Conservation (phyloP, 2,113 vertebrate genomes). For the Poicephalus meyeri region DNA sequence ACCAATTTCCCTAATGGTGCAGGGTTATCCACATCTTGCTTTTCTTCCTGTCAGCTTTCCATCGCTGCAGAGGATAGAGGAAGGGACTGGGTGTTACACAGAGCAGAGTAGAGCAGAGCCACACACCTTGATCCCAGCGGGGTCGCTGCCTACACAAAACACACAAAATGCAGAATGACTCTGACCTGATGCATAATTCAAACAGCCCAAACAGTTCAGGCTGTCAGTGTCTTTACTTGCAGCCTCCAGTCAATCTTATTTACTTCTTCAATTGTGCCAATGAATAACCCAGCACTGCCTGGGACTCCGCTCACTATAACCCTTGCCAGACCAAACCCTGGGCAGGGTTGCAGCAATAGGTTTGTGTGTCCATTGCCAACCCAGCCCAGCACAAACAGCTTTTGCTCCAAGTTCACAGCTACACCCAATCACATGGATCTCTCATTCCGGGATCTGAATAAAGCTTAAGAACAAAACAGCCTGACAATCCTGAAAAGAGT, state of each 20-base stretch:
- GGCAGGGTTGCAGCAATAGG: background rate
- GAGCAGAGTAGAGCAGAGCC: background rate
- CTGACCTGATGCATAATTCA: background rate
- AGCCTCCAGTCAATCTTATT: background rate
- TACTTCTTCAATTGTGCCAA: background rate
- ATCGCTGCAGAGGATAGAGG: background rate
- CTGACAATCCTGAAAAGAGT: constrained; percentile 32
- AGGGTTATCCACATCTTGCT: background rate
- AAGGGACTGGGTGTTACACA: background rate
- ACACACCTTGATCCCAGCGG: background rate
- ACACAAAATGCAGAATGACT: background rate
- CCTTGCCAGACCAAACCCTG: background rate
- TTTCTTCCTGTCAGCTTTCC: background rate
- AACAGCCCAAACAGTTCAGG: background rate
- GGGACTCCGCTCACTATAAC: background rate
- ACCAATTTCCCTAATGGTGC: background rate
- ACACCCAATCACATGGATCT: background rate
- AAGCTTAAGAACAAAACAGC: constrained; percentile 3
- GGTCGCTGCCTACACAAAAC: background rate
- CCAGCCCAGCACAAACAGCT: background rate
- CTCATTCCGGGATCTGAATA: background rate
- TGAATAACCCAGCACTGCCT: background rate
- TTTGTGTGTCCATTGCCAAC: background rate
- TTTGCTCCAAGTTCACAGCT: background rate
- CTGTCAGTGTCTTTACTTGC: background rate